Evolutionary conservation across 2,888 invertebrate species (phyloP).

Genomic region (Thymelicus lineola): DNA sequence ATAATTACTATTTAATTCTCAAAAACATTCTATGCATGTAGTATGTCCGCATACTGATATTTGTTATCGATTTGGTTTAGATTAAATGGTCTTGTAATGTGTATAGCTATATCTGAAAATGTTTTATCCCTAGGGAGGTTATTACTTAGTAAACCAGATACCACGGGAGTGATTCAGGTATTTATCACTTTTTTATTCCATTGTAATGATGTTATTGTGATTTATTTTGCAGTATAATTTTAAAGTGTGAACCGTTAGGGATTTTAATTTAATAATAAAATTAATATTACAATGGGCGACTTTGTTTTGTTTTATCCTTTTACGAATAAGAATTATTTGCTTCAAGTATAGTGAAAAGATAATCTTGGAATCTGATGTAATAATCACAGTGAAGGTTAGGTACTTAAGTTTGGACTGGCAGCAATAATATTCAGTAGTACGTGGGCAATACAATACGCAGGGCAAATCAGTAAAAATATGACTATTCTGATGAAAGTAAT

Average conservation of each 20-base stretch:
- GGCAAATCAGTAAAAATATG: too few species aligned
- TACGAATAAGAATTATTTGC: too few species aligned
- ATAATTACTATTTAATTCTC: conserved; percentile 53
- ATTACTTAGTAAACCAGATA: conserved; percentile 73
- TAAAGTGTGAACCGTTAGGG: conserved; percentile 66
- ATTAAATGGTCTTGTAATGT: conserved; percentile 63
- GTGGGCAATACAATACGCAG: too few species aligned
- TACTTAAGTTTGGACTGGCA: too few species aligned
- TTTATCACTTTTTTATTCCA: conserved; percentile 75
- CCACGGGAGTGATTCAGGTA: conserved; percentile 82
- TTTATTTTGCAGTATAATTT: conserved; percentile 62
- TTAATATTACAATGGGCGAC: conserved; percentile 28
- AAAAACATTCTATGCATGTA: conserved; percentile 68
- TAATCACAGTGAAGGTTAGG: too few species aligned
- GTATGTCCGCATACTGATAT: conserved; percentile 55
- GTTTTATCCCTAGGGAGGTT: conserved; percentile 69
- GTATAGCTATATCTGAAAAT: conserved; percentile 70
- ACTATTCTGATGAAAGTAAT: too few species aligned
- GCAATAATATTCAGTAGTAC: too few species aligned
- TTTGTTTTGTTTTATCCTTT: conserved; percentile 44
- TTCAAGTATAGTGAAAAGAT: too few species aligned
- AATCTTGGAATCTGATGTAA: too few species aligned
- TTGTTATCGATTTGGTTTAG: conserved; percentile 65
- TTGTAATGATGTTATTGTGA: conserved; percentile 64
- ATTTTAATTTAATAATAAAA: conserved; percentile 62